A percentile compares a stretch with the other conserved stretches of the same genome.
These are phyloP conservation scores for Todiramphus saurophagus DNA, from an alignment of 2,113 vertebrate species.

Conservation along the genomic window DNA sequence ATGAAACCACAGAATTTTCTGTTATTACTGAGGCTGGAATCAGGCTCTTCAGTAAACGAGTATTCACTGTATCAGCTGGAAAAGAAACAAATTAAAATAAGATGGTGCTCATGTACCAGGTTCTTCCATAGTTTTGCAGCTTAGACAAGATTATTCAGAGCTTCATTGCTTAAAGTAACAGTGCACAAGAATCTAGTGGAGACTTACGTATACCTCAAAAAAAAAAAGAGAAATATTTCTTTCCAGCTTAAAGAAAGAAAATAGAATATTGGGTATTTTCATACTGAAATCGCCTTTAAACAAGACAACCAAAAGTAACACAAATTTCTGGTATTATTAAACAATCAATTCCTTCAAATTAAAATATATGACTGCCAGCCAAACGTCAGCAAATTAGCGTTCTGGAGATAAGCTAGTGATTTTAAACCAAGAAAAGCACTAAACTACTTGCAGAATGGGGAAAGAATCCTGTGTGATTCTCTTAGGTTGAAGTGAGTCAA, in stretches of 20 bases:
- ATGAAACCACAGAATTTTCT: slow-evolving; percentile 81
- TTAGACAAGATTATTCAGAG: not conserved
- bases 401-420: not conserved
- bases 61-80: slow-evolving; percentile 76
- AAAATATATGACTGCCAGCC: not conserved
- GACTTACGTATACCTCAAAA: not conserved
- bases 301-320: not conserved
- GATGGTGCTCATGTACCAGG: not conserved
- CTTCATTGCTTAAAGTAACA: not conserved
- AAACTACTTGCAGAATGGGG: not conserved
- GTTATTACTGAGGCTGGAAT: slow-evolving; percentile 84
- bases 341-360: not conserved
- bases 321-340: not conserved
- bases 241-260: not conserved
- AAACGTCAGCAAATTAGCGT: not conserved
- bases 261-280: not conserved
- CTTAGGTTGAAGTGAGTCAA: not conserved
- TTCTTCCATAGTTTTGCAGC: not conserved
- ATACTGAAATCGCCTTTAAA: not conserved
- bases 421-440: not conserved
- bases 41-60: slow-evolving; percentile 84
- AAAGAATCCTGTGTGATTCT: not conserved
- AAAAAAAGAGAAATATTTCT: not conserved
- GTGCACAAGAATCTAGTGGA: not conserved
- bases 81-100: not conserved